phyloP scores from a whole-genome alignment of 2,113 vertebrate genomes.

The Carlito syrichta region DNA sequence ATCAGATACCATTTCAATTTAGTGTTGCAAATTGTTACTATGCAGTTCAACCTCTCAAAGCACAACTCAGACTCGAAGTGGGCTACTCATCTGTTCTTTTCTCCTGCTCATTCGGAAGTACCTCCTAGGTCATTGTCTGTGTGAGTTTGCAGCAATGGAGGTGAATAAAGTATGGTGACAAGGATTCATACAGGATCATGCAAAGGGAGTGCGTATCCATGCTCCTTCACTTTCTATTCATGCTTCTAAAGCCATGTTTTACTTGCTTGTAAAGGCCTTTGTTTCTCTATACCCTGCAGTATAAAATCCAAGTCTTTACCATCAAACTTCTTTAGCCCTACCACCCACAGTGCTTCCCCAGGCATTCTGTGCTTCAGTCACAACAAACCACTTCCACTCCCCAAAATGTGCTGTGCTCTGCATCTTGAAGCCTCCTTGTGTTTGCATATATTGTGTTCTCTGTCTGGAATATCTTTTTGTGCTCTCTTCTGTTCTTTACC shows the following conservation, averaged over 20 bases:
- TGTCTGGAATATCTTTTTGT: not conserved
- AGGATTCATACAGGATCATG: not conserved
- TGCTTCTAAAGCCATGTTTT: not conserved
- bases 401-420: accelerated
- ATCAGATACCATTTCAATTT: constrained; percentile 5
- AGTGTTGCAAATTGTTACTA: constrained; percentile 42
- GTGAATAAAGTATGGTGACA: not conserved
- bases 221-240: not conserved
- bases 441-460: not conserved
- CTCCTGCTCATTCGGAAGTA: not conserved
- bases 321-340: not conserved
- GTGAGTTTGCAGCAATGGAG: not conserved
- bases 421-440: not conserved
- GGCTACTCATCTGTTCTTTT: constrained; percentile 35
- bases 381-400: not conserved
- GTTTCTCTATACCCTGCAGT: not conserved
- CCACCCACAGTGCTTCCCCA: not conserved
- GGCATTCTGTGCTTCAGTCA: not conserved
- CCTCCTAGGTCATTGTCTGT: not conserved
- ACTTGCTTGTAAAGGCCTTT: not conserved
- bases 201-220: not conserved
- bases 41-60: not conserved
- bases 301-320: not conserved
- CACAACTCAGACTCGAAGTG: not conserved
- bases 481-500: not conserved